phyloP scores from a whole-genome alignment of 1,140 invertebrate species.

The Sycophila sp. region DNA sequence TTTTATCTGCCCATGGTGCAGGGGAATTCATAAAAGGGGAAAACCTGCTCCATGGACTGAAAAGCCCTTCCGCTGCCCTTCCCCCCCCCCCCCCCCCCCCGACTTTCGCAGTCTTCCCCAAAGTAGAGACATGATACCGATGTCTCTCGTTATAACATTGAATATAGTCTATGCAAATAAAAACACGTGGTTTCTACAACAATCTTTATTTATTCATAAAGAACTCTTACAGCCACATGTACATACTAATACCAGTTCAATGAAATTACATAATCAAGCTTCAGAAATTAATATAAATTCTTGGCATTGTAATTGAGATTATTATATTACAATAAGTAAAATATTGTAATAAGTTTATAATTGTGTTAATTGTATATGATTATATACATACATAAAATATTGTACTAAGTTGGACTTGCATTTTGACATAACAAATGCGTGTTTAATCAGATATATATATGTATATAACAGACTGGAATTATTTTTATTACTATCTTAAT shows the following conservation, averaged over 20 bases:
- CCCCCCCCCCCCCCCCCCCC: too few species aligned
- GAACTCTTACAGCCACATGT: slow-evolving; percentile 63
- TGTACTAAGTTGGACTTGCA: slow-evolving; percentile 50
- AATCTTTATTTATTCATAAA: slow-evolving; percentile 62
- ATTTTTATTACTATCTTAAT: slow-evolving; percentile 47
- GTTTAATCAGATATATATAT: slow-evolving; percentile 42
- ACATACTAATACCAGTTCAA: slow-evolving; percentile 62
- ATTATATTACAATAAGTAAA: slow-evolving; percentile 61
- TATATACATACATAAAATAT: slow-evolving; percentile 60
- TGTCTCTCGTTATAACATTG: too few species aligned
- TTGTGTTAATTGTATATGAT: slow-evolving; percentile 58
- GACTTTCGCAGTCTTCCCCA: too few species aligned
- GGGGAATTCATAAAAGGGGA: too few species aligned
- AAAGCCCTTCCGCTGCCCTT: too few species aligned
- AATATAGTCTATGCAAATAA: too few species aligned
- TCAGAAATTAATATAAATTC: slow-evolving; percentile 61
- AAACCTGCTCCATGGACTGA: too few species aligned
- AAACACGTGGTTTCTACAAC: slow-evolving; percentile 60
- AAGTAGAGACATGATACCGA: too few species aligned
- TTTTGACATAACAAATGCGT: slow-evolving; percentile 33
- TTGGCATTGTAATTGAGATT: slow-evolving; percentile 57
- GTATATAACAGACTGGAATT: too few species aligned
- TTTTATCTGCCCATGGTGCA: too few species aligned
- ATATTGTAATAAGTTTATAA: slow-evolving; percentile 46
- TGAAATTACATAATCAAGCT: slow-evolving; percentile 57